Percentiles rank a stretch among this genome's conserved stretches.
These are phyloP conservation scores for human DNA, from an alignment of 2,113 vertebrate species.

Conservation along the genomic window DNA sequence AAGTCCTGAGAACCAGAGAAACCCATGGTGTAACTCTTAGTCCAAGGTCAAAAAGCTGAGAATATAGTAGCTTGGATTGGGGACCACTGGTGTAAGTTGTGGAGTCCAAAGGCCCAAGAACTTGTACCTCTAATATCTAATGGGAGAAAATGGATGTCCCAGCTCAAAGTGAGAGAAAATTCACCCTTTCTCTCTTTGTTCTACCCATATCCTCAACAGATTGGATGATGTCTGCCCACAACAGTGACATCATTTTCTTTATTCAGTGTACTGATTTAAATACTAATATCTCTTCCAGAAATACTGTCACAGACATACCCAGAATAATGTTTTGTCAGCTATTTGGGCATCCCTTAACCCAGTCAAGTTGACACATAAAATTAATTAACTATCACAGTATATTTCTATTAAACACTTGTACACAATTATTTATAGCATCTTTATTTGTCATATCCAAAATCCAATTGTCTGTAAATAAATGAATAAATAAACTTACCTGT, in stretches of 20 bases:
- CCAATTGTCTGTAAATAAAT: background rate
- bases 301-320: background rate
- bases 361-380: background rate
- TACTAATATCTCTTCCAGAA: background rate
- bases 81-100: background rate
- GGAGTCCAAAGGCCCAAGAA: background rate
- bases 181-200: background rate
- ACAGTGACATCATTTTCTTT: background rate
- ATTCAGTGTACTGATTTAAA: background rate
- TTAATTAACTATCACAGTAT: background rate
- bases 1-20: background rate
- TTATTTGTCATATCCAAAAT: background rate
- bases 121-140: no score
- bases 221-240: background rate
- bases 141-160: background rate
- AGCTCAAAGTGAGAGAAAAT: background rate
- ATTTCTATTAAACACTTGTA: background rate
- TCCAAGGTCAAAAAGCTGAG: background rate
- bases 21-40: background rate
- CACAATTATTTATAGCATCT: background rate
- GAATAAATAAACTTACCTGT: background rate
- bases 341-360: background rate
- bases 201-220: background rate
- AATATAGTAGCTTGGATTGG: no score
- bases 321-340: background rate